Conservation (phyloP, 2,888 invertebrate species). For the Megamerina dolium region DNA sequence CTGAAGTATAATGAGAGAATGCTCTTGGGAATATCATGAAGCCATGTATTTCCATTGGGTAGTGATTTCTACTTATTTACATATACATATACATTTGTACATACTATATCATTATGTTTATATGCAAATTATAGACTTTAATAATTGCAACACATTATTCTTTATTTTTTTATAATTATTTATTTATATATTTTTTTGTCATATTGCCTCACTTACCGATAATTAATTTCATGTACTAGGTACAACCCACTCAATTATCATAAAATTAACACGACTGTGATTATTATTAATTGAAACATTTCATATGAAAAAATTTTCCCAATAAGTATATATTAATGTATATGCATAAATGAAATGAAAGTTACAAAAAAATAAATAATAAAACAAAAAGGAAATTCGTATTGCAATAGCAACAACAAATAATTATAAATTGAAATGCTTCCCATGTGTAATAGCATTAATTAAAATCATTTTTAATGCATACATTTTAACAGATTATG, state of each 20-base stretch:
- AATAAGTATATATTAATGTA: neutral
- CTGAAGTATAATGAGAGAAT: too few species aligned
- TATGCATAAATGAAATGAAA: neutral
- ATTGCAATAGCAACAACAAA: too few species aligned
- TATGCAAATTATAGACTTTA: too few species aligned
- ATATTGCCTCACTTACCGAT: neutral
- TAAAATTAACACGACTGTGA: constrained; percentile 19
- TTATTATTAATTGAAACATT: constrained; percentile 16
- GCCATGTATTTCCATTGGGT: too few species aligned
- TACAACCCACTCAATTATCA: constrained; percentile 19
- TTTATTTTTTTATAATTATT: too few species aligned
- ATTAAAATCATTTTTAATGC: constrained; percentile 37
- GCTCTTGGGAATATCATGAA: too few species aligned
- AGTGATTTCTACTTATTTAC: too few species aligned
- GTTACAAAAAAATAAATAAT: too few species aligned
- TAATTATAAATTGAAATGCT: constrained; percentile 2
- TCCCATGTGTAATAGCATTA: constrained; percentile 31
- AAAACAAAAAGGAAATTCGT: too few species aligned
- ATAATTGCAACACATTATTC: too few species aligned
- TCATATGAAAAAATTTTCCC: constrained; percentile 2
- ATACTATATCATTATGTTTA: neutral
- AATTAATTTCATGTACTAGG: neutral
- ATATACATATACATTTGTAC: too few species aligned
- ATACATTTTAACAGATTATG: constrained; percentile 40
- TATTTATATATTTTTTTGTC: neutral